Conservation (phyloP, 1,140 invertebrate genomes). For the Listronotus bonariensis region DNA sequence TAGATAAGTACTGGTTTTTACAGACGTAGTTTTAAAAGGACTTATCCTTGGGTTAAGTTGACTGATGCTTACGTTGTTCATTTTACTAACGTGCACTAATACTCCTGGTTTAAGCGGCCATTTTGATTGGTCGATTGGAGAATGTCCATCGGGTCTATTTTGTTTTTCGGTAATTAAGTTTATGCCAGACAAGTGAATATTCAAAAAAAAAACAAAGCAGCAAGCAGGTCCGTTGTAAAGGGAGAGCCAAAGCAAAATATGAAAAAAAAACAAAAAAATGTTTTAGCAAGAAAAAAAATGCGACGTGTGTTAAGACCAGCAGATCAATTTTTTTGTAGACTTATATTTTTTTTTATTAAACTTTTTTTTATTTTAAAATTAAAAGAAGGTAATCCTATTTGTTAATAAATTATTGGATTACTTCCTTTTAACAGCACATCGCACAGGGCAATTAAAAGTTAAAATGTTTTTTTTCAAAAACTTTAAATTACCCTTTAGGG, state of each 20-base stretch:
- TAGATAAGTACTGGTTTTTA: constrained; percentile 35
- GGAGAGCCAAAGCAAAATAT: constrained; percentile 2
- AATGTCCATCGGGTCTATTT: constrained; percentile 50
- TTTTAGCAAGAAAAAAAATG: not conserved
- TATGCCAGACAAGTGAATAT: constrained; percentile 19
- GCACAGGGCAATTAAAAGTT: too few relatives aligned
- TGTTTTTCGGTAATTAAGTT: not conserved
- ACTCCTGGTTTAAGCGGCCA: constrained; percentile 89
- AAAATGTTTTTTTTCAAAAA: too few relatives aligned
- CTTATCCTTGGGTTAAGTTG: constrained; percentile 38
- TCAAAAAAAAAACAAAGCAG: constrained; percentile 8
- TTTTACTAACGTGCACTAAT: constrained; percentile 81
- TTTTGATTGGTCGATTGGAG: constrained; percentile 67
- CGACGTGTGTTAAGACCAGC: too few relatives aligned
- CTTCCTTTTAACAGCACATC: too few relatives aligned
- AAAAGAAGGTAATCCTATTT: too few relatives aligned
- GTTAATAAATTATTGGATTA: too few relatives aligned
- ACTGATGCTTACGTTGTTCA: constrained; percentile 63
- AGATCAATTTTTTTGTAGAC: too few relatives aligned
- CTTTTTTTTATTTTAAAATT: too few relatives aligned
- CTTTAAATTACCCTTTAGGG: too few relatives aligned
- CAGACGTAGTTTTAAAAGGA: constrained; percentile 45
- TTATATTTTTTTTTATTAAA: too few relatives aligned
- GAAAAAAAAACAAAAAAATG: constrained; percentile 10
- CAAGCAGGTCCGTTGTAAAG: not conserved